Conservation (phyloP, 2,113 vertebrate genomes). For the Microtus oregoni region DNA sequence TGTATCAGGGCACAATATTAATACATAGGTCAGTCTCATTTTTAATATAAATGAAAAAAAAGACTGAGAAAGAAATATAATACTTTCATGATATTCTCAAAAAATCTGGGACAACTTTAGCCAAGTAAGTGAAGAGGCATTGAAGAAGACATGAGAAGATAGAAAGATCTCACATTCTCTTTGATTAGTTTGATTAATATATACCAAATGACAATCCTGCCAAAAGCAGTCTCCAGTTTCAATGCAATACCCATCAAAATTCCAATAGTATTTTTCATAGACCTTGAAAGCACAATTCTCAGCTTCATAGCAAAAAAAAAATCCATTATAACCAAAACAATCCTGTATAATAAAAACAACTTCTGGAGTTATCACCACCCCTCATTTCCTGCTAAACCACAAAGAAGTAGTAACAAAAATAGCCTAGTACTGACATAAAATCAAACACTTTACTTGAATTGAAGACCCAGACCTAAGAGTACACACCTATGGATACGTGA, state of each 20-base stretch:
- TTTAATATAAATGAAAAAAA: background rate
- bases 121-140: background rate
- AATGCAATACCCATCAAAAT: background rate
- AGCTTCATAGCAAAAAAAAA: background rate
- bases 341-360: background rate
- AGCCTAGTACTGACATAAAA: background rate
- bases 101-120: background rate
- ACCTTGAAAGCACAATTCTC: background rate
- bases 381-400: background rate
- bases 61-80: background rate
- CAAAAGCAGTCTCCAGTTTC: background rate
- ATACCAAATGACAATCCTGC: background rate
- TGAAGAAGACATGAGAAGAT: background rate
- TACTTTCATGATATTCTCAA: background rate
- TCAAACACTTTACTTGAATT: background rate
- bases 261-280: background rate
- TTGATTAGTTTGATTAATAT: background rate
- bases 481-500: background rate
- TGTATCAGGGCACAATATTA: background rate
- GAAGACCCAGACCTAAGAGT: background rate
- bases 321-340: background rate
- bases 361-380: background rate
- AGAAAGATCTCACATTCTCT: background rate
- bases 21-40: background rate
- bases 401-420: background rate